Base-by-base conservation (phyloP, 2,797 vertebrate genomes). In the Oreochromis grahami region DNA sequence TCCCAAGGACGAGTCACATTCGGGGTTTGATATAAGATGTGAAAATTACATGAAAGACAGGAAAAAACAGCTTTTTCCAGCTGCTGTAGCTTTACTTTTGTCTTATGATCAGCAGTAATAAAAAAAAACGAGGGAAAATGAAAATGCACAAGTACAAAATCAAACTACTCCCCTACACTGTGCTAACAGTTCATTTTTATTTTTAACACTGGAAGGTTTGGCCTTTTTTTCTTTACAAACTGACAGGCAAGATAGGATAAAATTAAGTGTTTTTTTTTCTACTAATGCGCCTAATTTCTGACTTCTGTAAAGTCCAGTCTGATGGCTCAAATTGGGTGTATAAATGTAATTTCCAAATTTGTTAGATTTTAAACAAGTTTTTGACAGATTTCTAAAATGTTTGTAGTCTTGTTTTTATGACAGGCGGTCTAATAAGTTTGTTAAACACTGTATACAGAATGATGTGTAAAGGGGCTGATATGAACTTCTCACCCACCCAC, bases 41-140 rank as follows among this genome's bases (percentile, higher is more conserved):
- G 43, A 32, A 48, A 74, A 74, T 17, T 32, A 48, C 24, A 48
- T 3, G 68, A 48, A n/a, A 50, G 6, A n/a, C 26, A n/a, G 10
- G 17, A 0, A 74, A 74, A 74, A 32, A 15, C 10, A 12, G 10
- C 17, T n/a, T 0, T 1, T 50, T 8, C 6, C 10, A 26, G 10
- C 3, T 19, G 14, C 15, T 48, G 65, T 11, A 48, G 41, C 24
- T 45, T 50, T 74, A 21, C 21, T 29, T 32, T 48, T 48, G 43
- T 72, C 43, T 72, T 48, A 50, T 74, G 43, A 32, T 50, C 68
- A 32, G 43, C 9, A 32, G 15, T 19, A 72, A 72, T 72, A 72
- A 48, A 48, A 19, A 19, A 45, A 19, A 8, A 60, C 17, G 6
- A 17, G 68, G 15, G 24, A 38, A 17, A 48, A 45, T 29, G 29